Evolutionary conservation across 2,797 vertebrate genomes (phyloP).

Genomic region (Perodicticus potto): DNA sequence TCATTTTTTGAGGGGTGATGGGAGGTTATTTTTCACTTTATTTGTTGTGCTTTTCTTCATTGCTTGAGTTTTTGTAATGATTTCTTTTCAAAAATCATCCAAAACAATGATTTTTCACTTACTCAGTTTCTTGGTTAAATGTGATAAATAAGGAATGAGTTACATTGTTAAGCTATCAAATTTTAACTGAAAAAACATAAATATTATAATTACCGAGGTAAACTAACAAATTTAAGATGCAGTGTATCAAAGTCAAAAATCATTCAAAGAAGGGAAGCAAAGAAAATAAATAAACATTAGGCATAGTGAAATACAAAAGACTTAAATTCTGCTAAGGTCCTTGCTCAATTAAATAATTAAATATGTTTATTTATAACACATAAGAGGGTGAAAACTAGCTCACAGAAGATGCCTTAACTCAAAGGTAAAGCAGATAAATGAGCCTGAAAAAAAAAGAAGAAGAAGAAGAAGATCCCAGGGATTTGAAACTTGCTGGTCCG

Average conservation of each 20-base stretch:
- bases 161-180: conserved; percentile 31
- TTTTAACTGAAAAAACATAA: conserved; percentile 27
- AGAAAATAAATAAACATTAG: conserved; percentile 50
- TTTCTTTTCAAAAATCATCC: not conserved
- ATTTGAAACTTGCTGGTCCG: not conserved
- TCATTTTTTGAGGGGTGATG: conserved; percentile 36
- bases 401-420: not conserved
- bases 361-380: not conserved
- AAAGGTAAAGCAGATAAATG: not conserved
- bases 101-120: conserved; percentile 23
- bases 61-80: not conserved
- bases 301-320: conserved; percentile 5
- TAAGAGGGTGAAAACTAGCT: not conserved
- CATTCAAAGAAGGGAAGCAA: conserved; percentile 21
- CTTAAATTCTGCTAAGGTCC: conserved; percentile 2
- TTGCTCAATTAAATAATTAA: conserved; percentile 6
- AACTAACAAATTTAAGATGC: conserved; percentile 44
- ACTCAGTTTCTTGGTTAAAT: conserved; percentile 39
- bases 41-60: not conserved
- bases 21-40: conserved; percentile 15
- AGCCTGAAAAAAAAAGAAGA: not conserved
- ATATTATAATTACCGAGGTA: not conserved
- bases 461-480: not conserved
- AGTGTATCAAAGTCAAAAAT: conserved; percentile 33
- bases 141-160: conserved; percentile 28